phyloP scores from a whole-genome alignment of 2,113 vertebrate species.

The Australoheros scitulus region DNA sequence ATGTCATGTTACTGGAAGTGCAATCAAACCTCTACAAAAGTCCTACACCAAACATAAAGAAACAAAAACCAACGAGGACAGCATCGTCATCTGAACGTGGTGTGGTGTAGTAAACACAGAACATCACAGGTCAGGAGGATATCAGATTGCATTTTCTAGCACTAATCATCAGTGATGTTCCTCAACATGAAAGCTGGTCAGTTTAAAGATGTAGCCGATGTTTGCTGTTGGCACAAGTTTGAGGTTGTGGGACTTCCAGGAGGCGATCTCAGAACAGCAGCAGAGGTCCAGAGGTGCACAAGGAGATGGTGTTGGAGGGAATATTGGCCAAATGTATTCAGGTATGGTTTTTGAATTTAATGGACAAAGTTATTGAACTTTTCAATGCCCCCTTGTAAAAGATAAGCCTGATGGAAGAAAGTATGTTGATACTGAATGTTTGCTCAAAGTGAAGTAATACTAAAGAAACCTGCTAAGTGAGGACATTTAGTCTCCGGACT shows the following conservation, averaged over 20 bases:
- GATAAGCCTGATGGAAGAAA: neutral
- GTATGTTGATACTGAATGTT: neutral
- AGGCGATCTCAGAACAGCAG: too few relatives aligned
- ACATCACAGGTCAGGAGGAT: too few relatives aligned
- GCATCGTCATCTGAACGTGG: too few relatives aligned
- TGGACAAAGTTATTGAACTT: neutral
- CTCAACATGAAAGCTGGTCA: neutral
- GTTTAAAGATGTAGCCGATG: neutral
- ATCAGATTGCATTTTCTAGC: too few relatives aligned
- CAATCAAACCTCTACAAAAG: too few relatives aligned
- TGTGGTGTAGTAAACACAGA: too few relatives aligned
- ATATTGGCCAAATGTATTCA: neutral
- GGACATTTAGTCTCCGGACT: neutral
- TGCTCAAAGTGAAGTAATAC: neutral
- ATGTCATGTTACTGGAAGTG: too few relatives aligned
- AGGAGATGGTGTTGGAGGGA: neutral
- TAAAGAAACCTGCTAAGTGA: neutral
- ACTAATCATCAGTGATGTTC: neutral
- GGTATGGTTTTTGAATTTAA: neutral
- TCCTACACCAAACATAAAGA: too few relatives aligned
- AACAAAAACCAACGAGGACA: too few relatives aligned
- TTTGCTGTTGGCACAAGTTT: neutral
- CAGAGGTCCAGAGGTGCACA: neutral
- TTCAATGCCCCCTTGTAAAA: neutral
- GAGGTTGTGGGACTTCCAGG: neutral